phyloP scores from a whole-genome alignment of 2,888 invertebrate species.

The Auanema freiburgensis region DNA sequence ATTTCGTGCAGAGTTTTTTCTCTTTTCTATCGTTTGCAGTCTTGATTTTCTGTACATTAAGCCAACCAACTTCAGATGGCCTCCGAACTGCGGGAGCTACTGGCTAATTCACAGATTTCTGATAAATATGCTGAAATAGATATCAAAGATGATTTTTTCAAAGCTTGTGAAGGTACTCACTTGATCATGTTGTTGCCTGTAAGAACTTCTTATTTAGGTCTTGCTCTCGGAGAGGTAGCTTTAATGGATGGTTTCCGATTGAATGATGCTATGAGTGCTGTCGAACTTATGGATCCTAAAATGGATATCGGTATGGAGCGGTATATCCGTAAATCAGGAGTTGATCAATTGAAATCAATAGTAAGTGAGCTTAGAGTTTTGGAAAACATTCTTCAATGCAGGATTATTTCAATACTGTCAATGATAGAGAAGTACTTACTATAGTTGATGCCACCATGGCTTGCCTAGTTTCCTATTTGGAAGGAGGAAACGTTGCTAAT shows the following conservation, averaged over 20 bases:
- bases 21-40: too few species aligned
- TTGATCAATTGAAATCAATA: conserved; percentile 6
- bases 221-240: conserved; percentile 35
- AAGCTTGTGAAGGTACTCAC: too few species aligned
- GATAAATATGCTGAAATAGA: too few species aligned
- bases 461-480: conserved; percentile 91
- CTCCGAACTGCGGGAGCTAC: too few species aligned
- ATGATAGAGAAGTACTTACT: conserved; percentile 71
- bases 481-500: conserved; percentile 92
- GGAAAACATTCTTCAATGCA: neutral
- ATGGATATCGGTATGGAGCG: conserved; percentile 99
- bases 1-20: too few species aligned
- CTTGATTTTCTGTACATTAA: too few species aligned
- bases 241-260: conserved; percentile 66
- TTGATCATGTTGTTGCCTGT: neutral
- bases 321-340: conserved; percentile 3
- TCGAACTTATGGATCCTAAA: conserved; percentile 99
- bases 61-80: too few species aligned
- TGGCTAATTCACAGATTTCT: too few species aligned
- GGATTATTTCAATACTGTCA: conserved; percentile 17
- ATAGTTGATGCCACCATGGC: conserved; percentile 91
- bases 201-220: conserved; percentile 23
- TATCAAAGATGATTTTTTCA: too few species aligned
- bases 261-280: conserved; percentile 98
- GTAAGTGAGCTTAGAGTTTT: neutral